These are phyloP conservation scores for Plagodis pulveraria DNA, from an alignment of 2,888 invertebrate species.

Conservation along the genomic window DNA sequence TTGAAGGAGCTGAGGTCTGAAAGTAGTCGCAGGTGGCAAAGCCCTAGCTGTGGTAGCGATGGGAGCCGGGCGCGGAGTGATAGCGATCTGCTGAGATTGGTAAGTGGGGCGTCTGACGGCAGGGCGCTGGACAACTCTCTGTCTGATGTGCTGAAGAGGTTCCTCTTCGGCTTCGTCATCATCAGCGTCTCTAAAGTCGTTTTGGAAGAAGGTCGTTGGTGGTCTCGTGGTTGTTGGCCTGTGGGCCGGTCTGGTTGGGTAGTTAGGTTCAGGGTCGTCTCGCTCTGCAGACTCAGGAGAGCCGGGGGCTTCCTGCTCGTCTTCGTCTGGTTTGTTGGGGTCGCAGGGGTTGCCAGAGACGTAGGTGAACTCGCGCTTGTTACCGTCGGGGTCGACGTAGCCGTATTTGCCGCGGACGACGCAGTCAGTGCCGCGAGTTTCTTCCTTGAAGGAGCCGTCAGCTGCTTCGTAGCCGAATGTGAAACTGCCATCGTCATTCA, in stretches of 20 bases:
- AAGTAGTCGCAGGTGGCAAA: slow-evolving; percentile 87
- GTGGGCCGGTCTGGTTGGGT: slow-evolving; percentile 77
- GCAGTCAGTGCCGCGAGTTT: slow-evolving; percentile 93
- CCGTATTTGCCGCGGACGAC: slow-evolving; percentile 95
- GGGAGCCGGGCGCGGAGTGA: slow-evolving; percentile 86
- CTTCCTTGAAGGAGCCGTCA: slow-evolving; percentile 94
- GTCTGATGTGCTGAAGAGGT: slow-evolving; percentile 76
- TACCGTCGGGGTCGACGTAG: slow-evolving; percentile 94
- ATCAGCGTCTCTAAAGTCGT: slow-evolving; percentile 88
- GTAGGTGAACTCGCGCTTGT: slow-evolving; percentile 94
- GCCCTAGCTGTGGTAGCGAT: slow-evolving; percentile 73
- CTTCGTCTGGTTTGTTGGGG: slow-evolving; percentile 91
- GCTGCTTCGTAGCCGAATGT: slow-evolving; percentile 94
- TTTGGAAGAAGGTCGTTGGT: slow-evolving; percentile 89
- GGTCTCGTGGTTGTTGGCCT: slow-evolving; percentile 81
- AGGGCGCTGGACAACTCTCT: slow-evolving; percentile 78
- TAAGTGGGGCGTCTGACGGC: slow-evolving; percentile 72
- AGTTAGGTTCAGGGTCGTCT: slow-evolving; percentile 87
- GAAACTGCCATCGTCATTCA: slow-evolving; percentile 93
- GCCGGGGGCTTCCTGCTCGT: slow-evolving; percentile 83
- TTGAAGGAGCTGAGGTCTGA: slow-evolving; percentile 86
- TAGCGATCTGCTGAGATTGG: slow-evolving; percentile 81
- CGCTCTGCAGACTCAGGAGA: slow-evolving; percentile 85
- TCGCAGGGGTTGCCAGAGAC: slow-evolving; percentile 94
- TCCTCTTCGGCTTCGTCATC: slow-evolving; percentile 85